phyloP scores from a whole-genome alignment of 1,140 invertebrate genomes.

The Scaptomyza graminum region DNA sequence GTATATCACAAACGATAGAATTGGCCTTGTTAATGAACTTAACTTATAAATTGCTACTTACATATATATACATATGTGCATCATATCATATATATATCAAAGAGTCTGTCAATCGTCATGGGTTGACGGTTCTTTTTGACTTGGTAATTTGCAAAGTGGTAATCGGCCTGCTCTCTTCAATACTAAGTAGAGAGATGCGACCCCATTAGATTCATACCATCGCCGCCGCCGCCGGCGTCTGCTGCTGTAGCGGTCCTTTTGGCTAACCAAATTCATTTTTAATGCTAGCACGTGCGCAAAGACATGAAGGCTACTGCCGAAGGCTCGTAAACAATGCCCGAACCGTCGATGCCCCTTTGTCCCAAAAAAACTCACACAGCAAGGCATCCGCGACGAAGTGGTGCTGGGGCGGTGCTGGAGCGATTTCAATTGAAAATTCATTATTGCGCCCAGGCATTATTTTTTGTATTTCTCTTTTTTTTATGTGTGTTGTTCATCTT shows the following conservation, averaged over 20 bases:
- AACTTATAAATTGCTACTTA: too few relatives aligned
- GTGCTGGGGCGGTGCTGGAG: neutral
- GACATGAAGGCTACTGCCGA: slow-evolving; percentile 50
- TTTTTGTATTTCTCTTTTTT: slow-evolving; percentile 25
- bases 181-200: slow-evolving; percentile 35
- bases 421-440: slow-evolving; percentile 64
- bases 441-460: slow-evolving; percentile 45
- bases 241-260: slow-evolving; percentile 33
- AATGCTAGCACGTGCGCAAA: slow-evolving; percentile 63
- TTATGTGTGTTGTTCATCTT: slow-evolving; percentile 25
- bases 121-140: neutral
- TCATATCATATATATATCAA: too few relatives aligned
- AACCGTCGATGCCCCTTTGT: slow-evolving; percentile 34
- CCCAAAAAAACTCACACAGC: too few relatives aligned
- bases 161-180: slow-evolving; percentile 34
- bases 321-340: slow-evolving; percentile 60
- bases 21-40: too few relatives aligned
- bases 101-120: neutral
- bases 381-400: neutral
- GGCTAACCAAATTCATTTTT: slow-evolving; percentile 66
- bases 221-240: too few relatives aligned
- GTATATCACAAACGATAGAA: too few relatives aligned
- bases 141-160: slow-evolving; percentile 59
- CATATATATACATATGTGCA: too few relatives aligned
- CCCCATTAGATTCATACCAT: slow-evolving; percentile 39